These are phyloP conservation scores for Myathropa florea DNA, from an alignment of 2,888 invertebrate genomes.

Conservation along the genomic window DNA sequence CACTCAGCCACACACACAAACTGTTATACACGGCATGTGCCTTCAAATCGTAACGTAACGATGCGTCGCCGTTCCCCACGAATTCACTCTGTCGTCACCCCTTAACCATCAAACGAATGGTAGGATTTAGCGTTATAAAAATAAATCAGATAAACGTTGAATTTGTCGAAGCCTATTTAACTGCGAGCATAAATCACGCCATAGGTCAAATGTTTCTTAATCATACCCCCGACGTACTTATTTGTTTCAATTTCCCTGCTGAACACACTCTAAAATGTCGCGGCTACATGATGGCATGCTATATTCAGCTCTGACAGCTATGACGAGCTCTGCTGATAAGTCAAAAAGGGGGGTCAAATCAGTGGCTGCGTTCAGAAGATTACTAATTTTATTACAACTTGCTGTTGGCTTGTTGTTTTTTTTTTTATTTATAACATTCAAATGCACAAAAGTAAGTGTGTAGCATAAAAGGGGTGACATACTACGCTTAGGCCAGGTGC, in stretches of 20 bases:
- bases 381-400: background rate
- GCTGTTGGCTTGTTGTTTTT: background rate
- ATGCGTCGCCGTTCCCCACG: background rate
- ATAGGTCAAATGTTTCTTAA: constrained; percentile 52
- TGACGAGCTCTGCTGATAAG: background rate
- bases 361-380: background rate
- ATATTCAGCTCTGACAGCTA: background rate
- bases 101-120: background rate
- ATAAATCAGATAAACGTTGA: constrained; percentile 64
- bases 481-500: constrained; percentile 34
- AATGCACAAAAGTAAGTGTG: background rate
- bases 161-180: constrained; percentile 66
- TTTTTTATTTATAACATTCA: constrained; percentile 15
- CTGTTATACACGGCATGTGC: background rate
- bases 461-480: constrained; percentile 21
- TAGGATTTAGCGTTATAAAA: constrained; percentile 52
- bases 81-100: background rate
- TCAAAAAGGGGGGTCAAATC: background rate
- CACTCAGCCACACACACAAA: background rate
- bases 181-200: constrained; percentile 60
- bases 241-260: background rate
- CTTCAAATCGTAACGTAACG: background rate
- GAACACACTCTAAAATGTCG: background rate
- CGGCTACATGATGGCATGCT: background rate
- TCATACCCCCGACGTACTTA: constrained; percentile 9